These are phyloP conservation scores for Esox lucius DNA, from an alignment of 2,797 vertebrate genomes.

Conservation along the genomic window DNA sequence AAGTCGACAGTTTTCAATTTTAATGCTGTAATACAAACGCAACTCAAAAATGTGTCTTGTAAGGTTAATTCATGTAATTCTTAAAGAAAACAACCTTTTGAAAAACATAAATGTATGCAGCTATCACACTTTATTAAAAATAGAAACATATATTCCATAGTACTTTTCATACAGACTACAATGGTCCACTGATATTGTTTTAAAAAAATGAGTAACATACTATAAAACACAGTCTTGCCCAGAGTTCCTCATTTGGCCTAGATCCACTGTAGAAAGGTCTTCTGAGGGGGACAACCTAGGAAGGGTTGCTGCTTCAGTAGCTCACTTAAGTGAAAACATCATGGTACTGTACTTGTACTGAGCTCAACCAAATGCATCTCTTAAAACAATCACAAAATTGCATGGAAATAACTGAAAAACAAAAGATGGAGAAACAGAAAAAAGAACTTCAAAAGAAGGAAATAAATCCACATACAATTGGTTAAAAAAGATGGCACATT, in stretches of 20 bases:
- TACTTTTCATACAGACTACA: slow-evolving; percentile 75
- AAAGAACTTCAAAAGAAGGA: slow-evolving; percentile 61
- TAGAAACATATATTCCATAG: slow-evolving; percentile 75
- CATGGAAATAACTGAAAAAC: slow-evolving; percentile 32
- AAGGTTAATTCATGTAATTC: background rate
- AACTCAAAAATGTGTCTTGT: background rate
- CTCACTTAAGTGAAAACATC: slow-evolving; percentile 18
- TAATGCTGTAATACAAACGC: background rate
- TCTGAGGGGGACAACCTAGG: slow-evolving; percentile 26
- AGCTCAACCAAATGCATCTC: slow-evolving; percentile 24
- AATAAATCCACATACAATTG: slow-evolving; percentile 75
- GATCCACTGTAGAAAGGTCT: slow-evolving; percentile 69
- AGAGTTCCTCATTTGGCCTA: slow-evolving; percentile 64
- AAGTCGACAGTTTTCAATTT: background rate
- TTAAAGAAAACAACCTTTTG: background rate
- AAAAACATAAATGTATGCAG: slow-evolving; percentile 48
- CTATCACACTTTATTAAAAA: slow-evolving; percentile 79
- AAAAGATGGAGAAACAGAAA: slow-evolving; percentile 61
- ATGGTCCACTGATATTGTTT: slow-evolving; percentile 68
- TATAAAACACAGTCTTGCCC: slow-evolving; percentile 55
- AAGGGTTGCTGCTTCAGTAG: slow-evolving; percentile 13
- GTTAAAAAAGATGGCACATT: slow-evolving; percentile 99
- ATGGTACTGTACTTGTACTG: slow-evolving; percentile 15
- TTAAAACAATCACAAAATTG: slow-evolving; percentile 37
- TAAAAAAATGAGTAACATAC: slow-evolving; percentile 57